phyloP scores from a whole-genome alignment of 2,797 vertebrate species.

The Neoniphon sammara region DNA sequence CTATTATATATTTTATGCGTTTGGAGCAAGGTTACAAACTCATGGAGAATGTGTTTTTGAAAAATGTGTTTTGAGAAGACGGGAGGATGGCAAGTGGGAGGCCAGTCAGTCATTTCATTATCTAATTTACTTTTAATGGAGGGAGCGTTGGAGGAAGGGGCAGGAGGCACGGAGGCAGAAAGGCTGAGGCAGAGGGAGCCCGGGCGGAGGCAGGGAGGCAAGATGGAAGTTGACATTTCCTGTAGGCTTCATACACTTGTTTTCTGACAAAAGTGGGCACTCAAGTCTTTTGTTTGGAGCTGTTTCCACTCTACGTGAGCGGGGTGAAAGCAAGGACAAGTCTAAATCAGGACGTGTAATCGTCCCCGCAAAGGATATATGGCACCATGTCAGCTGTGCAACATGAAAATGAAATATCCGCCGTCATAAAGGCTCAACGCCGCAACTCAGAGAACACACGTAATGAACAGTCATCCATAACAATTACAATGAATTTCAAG shows the following conservation, averaged over 20 bases:
- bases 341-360: conserved; percentile 33
- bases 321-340: conserved; percentile 51
- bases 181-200: background rate
- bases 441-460: background rate
- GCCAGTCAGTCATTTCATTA: background rate
- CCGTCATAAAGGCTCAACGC: conserved; percentile 24
- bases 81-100: too few species aligned
- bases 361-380: conserved; percentile 11
- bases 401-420: conserved; percentile 20
- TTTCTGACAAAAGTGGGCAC: background rate
- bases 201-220: background rate
- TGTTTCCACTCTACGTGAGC: conserved; percentile 18
- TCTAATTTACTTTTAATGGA: conserved; percentile 3
- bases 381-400: conserved; percentile 23
- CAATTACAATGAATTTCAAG: conserved; percentile 15
- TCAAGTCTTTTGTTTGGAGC: background rate
- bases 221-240: conserved; percentile 13
- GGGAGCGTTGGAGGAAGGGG: background rate
- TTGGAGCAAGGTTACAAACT: background rate
- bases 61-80: too few species aligned
- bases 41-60: background rate
- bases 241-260: background rate
- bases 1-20: background rate
- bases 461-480: conserved; percentile 30
- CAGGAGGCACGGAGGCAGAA: background rate